phyloP scores from a whole-genome alignment of 92 coral and sea anemone genomes.

The Hydrozoanthus gracilis region DNA sequence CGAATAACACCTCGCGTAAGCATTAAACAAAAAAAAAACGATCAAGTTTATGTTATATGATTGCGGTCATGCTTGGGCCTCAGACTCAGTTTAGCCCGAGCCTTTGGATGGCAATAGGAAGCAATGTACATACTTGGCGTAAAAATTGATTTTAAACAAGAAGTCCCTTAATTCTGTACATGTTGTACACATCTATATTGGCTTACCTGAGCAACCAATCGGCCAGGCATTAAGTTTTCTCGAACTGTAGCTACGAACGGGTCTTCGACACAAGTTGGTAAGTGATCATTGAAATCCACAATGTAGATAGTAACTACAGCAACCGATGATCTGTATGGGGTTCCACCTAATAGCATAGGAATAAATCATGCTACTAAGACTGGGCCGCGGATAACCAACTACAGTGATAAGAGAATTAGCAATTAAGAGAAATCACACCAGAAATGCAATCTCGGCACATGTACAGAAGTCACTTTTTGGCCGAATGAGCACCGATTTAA shows the following conservation, averaged over 20 bases:
- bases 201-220: slow-evolving; percentile 60
- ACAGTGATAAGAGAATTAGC: too few species aligned
- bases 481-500: too few species aligned
- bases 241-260: slow-evolving; percentile 54
- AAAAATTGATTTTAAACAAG: background rate
- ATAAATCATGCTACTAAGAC: background rate
- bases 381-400: too few species aligned
- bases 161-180: background rate
- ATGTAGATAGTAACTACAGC: slow-evolving; percentile 54
- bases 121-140: background rate
- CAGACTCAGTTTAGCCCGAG: too few species aligned
- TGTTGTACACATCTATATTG: background rate
- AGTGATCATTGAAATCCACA: slow-evolving; percentile 65
- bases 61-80: too few species aligned
- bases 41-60: too few species aligned
- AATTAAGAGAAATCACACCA: too few species aligned
- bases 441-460: too few species aligned
- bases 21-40: too few species aligned
- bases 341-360: background rate
- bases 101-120: too few species aligned
- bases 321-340: slow-evolving; percentile 34
- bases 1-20: too few species aligned
- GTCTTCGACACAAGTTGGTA: slow-evolving; percentile 66
- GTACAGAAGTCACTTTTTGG: too few species aligned
- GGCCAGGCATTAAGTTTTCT: slow-evolving; percentile 69